These are phyloP conservation scores for Melanocharis versteri DNA, from an alignment of 2,113 vertebrate genomes.

Conservation along the genomic window DNA sequence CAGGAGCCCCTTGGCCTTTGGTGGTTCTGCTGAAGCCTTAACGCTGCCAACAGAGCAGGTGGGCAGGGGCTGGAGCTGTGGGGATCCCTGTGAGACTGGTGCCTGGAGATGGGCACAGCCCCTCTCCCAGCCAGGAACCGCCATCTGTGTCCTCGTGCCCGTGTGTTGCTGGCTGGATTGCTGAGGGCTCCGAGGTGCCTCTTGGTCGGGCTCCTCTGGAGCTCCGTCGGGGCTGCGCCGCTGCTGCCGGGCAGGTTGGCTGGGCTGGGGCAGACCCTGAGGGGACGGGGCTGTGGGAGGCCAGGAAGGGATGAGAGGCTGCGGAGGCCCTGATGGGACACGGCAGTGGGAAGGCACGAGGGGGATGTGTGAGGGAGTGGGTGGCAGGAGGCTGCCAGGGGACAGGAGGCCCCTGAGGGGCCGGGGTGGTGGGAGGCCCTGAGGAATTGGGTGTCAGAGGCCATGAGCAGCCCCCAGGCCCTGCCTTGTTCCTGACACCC, in stretches of 20 bases:
- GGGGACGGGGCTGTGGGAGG: neutral
- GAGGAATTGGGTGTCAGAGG: neutral
- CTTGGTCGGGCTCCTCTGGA: neutral
- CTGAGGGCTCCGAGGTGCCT: neutral
- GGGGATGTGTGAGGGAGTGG: neutral
- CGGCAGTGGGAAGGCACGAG: neutral
- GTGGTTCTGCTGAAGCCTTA: neutral
- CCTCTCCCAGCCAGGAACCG: neutral
- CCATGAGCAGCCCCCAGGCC: neutral
- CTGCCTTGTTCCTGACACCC: rapidly evolving
- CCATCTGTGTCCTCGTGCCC: neutral
- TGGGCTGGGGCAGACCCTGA: neutral
- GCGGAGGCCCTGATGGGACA: neutral
- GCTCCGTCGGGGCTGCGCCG: neutral
- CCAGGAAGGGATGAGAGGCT: neutral
- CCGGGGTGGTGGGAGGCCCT: no score
- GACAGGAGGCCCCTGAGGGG: no score
- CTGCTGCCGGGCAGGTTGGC: neutral
- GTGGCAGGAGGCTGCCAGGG: neutral
- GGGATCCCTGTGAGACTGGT: neutral
- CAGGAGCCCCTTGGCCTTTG: neutral
- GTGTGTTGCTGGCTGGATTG: no score
- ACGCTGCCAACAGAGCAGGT: rapidly evolving
- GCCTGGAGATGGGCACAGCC: neutral
- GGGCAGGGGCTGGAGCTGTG: neutral